Evolutionary conservation across 2,113 vertebrate species (phyloP).

Genomic region (Strigops habroptila): DNA sequence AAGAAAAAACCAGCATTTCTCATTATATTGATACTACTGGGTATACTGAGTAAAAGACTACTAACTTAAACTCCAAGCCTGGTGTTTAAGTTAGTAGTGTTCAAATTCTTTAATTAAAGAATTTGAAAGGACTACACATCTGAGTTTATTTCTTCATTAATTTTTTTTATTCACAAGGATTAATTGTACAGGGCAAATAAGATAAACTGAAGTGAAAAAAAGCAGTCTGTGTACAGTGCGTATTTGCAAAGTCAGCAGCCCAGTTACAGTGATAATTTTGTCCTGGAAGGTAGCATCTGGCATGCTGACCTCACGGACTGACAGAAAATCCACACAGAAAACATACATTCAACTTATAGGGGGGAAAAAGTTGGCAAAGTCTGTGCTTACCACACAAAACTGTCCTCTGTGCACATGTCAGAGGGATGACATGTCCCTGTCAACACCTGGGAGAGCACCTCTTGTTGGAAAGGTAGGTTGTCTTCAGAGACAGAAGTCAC

Average conservation of each 20-base stretch:
- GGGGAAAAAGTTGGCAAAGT: not conserved
- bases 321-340: not conserved
- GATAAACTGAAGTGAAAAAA: not conserved
- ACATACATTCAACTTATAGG: not conserved
- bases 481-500: not conserved
- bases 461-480: not conserved
- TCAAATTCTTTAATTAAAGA: not conserved
- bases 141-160: not conserved
- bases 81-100: not conserved
- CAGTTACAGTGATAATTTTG: not conserved
- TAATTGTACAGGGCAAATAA: not conserved
- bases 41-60: not conserved
- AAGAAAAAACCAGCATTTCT: not conserved
- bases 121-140: not conserved
- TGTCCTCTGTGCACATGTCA: not conserved
- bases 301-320: not conserved
- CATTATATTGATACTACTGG: not conserved
- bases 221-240: not conserved
- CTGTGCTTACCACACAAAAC: not conserved
- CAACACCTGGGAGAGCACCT: accelerated
- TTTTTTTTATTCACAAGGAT: not conserved
- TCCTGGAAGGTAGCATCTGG: not conserved
- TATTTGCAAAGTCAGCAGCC: not conserved
- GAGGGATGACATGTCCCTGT: not conserved
- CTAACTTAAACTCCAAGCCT: not conserved